These are phyloP conservation scores for Netelia inedita DNA, from an alignment of 2,888 invertebrate genomes.

Conservation along the genomic window DNA sequence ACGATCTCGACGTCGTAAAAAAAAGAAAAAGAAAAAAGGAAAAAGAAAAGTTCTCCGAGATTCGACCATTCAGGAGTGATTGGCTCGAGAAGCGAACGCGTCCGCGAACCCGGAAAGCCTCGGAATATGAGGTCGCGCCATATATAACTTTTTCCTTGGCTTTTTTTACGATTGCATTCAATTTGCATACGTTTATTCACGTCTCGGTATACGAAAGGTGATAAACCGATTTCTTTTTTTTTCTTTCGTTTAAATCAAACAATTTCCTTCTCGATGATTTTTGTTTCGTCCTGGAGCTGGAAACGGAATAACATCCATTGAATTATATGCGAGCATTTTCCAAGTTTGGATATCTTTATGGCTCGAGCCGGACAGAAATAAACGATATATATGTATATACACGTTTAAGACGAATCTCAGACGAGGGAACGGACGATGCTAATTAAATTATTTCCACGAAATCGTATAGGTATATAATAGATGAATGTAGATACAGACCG, in stretches of 20 bases:
- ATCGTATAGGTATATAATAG: conserved; percentile 10
- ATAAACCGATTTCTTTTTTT: conserved; percentile 1
- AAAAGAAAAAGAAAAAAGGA: conserved; percentile 17
- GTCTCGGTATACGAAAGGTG: background rate
- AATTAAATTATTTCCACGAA: conserved; percentile 49
- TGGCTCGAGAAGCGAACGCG: conserved; percentile 11
- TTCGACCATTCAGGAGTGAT: conserved; percentile 17
- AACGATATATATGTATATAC: background rate
- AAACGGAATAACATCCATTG: background rate
- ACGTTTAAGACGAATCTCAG: conserved; percentile 33
- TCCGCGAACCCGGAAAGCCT: background rate
- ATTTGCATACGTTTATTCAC: background rate
- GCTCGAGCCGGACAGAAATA: too few species aligned
- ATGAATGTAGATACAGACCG: background rate
- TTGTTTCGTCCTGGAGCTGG: background rate
- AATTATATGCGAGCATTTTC: too few species aligned
- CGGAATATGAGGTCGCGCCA: background rate
- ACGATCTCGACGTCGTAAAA: conserved; percentile 45
- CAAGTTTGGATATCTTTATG: too few species aligned
- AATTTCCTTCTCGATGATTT: background rate
- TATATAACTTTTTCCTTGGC: background rate
- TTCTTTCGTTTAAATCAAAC: background rate
- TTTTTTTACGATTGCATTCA: background rate
- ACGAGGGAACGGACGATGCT: conserved; percentile 7
- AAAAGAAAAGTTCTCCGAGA: conserved; percentile 10